Conservation (phyloP, 2,797 vertebrate genomes). For the Cuculus canorus region DNA sequence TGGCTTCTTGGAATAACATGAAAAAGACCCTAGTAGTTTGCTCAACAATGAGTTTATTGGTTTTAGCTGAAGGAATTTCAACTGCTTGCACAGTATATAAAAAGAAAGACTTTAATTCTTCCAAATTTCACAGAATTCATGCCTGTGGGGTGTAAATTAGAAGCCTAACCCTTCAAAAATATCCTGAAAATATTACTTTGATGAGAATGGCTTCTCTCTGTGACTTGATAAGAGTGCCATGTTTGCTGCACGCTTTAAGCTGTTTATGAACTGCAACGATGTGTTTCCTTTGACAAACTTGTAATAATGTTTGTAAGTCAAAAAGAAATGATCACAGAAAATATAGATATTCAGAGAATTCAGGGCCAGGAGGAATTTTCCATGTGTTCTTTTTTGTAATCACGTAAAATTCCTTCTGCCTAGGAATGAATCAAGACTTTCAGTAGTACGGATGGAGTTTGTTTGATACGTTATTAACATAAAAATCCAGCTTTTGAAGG, state of each 20-base stretch:
- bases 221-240: neutral
- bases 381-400: neutral
- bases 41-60: neutral
- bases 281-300: neutral
- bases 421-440: neutral
- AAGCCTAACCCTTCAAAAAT: neutral
- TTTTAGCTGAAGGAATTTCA: neutral
- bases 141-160: neutral
- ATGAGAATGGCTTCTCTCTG: neutral
- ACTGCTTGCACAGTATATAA: neutral
- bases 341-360: neutral
- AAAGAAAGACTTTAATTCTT: neutral
- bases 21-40: neutral
- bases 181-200: neutral
- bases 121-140: neutral
- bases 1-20: neutral
- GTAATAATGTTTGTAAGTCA: neutral
- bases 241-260: neutral
- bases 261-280: neutral
- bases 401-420: neutral
- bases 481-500: neutral
- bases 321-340: neutral
- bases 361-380: neutral
- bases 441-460: neutral
- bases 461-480: neutral